Base-by-base conservation (phyloP, 2,113 vertebrate genomes). In the Rutilus rutilus region DNA sequence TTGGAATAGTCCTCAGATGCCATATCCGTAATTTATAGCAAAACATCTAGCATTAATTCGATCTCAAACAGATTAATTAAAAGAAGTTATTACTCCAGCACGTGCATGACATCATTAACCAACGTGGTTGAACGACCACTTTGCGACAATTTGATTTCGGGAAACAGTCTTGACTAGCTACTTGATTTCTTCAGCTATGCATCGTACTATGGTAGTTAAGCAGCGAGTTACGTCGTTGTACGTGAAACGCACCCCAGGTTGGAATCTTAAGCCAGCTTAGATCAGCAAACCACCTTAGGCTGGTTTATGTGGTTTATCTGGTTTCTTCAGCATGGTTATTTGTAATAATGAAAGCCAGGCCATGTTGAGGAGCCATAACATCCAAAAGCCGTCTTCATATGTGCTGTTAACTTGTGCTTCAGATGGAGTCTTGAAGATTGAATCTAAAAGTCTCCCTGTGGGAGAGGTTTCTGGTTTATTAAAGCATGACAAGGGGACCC, bases 401-500 rank as follows among this genome's bases (percentile, higher is more conserved):
- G 19, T 60, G 9, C n/a, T 27, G 45, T 11, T 54, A 76, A 54
- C 25, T 54, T 23, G 9, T 12, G 33, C 30, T 52, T 33, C 54
- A 62, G 36, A 62, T 80, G 54, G 1, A 52, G 75, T 77, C 27
- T 77, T 17, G 15, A 77, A 54, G 47, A 52, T 19, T 14, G 79
- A 71, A 47, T 71, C 64, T 65, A 67, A 27, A 59, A 27, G 60
- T 78, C 83, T 85, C 88, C 67, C 62, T 71, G 74, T 84, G 84
- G 74, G 42, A 69, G 36, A 83, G 62, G n/a, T 45, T 88, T 86
- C 59, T 59, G 42, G 57, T 27, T 75, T 85, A 85, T 86, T 65
- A 90, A 89, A 89, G 81, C 62, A 81, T 65, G 45, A 90, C 62
- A 75, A 71, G 36, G 36, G 82, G 79, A 77, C 89, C 79, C 83